Evolutionary conservation across 2,888 invertebrate species (phyloP).

Genomic region (Diaphora mendica): DNA sequence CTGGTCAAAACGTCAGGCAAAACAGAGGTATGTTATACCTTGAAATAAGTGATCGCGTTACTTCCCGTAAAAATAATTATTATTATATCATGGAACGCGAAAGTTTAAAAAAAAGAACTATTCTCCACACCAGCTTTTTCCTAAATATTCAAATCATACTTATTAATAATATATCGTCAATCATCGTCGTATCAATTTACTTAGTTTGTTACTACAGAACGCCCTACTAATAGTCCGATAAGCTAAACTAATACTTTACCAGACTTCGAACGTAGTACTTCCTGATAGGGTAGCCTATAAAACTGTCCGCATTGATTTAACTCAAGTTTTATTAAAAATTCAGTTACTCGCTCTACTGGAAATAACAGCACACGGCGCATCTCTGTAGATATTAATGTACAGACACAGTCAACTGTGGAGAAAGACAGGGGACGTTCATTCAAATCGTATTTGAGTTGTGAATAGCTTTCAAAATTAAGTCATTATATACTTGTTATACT

Average conservation of each 20-base stretch:
- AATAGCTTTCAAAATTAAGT: not conserved
- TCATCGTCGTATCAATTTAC: not conserved
- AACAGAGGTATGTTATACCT: no score
- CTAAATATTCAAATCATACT: not conserved
- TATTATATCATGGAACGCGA: no score
- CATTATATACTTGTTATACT: no score
- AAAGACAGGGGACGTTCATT: not conserved
- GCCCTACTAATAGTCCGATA: not conserved
- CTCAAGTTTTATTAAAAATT: conserved; percentile 21
- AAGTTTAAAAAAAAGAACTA: no score
- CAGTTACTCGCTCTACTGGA: conserved; percentile 12
- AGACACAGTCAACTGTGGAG: not conserved
- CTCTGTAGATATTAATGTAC: conserved; percentile 1
- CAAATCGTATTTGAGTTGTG: not conserved
- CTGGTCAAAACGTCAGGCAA: no score
- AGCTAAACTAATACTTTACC: not conserved
- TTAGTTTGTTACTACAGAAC: not conserved
- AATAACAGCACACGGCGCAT: conserved; percentile 8
- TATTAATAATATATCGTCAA: not conserved
- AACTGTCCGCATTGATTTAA: conserved; percentile 12
- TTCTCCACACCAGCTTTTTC: not conserved
- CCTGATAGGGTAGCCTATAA: conserved; percentile 8
- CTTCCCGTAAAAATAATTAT: no score
- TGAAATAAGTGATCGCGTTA: no score
- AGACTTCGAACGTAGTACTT: not conserved